Conservation (phyloP, 2,888 invertebrate species). For the Clanis bilineata region DNA sequence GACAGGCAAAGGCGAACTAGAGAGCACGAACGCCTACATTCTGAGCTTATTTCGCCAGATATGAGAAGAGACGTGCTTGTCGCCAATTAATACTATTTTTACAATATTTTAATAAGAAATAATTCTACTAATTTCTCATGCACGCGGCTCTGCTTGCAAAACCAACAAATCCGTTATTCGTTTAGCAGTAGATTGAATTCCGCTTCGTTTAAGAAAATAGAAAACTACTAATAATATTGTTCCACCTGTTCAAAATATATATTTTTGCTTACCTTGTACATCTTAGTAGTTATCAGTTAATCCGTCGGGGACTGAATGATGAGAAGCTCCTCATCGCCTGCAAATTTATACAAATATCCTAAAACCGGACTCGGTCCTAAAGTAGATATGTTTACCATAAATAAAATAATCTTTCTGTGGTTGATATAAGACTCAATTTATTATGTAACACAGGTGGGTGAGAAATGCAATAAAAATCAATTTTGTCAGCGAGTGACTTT, state of each 20-base stretch:
- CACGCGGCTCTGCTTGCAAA: too few species aligned
- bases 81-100: too few species aligned
- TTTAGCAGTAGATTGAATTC: too few species aligned
- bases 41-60: too few species aligned
- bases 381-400: conserved; percentile 19
- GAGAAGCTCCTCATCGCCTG: conserved; percentile 23
- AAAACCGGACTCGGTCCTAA: conserved; percentile 34
- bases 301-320: conserved; percentile 36
- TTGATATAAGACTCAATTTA: conserved; percentile 33
- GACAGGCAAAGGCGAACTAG: too few species aligned
- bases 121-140: too few species aligned
- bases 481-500: conserved; percentile 28
- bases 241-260: too few species aligned
- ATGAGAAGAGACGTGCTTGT: too few species aligned
- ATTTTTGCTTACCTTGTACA: conserved; percentile 35
- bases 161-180: too few species aligned
- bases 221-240: not conserved
- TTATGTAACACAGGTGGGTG: conserved; percentile 24
- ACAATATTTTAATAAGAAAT: too few species aligned
- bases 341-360: conserved; percentile 34
- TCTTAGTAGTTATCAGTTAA: conserved; percentile 29
- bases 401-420: conserved; percentile 27
- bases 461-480: conserved; percentile 38
- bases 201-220: not conserved
- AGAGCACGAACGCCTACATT: too few species aligned